Base-by-base conservation (phyloP, 2,797 vertebrate species). In the Lophotriccus pileatus region DNA sequence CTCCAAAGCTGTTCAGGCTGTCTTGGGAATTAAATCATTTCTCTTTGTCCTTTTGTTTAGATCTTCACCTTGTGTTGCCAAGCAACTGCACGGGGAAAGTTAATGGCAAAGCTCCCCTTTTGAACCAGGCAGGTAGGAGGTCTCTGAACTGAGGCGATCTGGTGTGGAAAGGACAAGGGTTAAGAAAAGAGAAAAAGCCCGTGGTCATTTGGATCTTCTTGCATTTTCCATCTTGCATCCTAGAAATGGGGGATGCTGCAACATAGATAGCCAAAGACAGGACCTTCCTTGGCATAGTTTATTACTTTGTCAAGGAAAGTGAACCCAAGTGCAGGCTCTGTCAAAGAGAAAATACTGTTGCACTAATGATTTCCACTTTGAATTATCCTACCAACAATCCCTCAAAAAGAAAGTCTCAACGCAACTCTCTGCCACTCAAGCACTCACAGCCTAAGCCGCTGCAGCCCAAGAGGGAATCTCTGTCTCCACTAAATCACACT, bases 1-100 rank as follows among this genome's bases (percentile, higher is more conserved):
- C 56, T 80, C 66, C 79, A 95, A 86, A 94, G 56, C 89, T 93
- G 43, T 60, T 88, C 80, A 41, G 63, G 47, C 55, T 82, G 63
- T n/a, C 91, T 90, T 72, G 74, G 64, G 94, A 88, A 93, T 87
- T 84, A 93, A 96, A 92, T 74, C 0, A 27, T 88, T 91, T 88
- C 90, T 47, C 93, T 90, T 94, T 95, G 87, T 91, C 80, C 75
- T 94, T 94, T 91, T 93, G 70, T 94, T 97, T 91, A 93, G 87
- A 89, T 79, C 49, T 88, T 86, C 77, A 88, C 80, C 77, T 93
- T 83, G 74, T 75, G 96, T 94, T 95, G 83, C 93, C 90, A 88
- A 95, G 96, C 95, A 95, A 95, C 95, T 36, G 85, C 77, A 91
- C 1, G 0, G 13, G 14, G 13, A 80, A 91, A 91, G 80, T 73